Conservation (phyloP, 2,797 vertebrate species). For the Sciurus carolinensis region DNA sequence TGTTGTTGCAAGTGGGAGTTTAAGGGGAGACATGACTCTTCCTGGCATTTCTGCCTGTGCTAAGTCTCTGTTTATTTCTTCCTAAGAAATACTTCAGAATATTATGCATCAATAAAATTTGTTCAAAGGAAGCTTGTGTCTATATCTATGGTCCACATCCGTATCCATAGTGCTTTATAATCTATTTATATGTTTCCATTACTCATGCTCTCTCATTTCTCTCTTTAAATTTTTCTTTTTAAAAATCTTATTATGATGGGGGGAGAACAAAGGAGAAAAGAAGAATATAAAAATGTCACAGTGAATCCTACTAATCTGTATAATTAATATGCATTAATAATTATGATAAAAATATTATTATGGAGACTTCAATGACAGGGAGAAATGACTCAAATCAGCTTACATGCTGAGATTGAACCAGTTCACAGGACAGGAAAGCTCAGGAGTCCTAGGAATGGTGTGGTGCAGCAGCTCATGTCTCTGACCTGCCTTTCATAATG, state of each 20-base stretch:
- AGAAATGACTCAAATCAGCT: not conserved
- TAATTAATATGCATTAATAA: not conserved
- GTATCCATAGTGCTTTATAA: not conserved
- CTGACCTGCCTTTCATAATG: not conserved
- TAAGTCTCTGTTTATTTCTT: not conserved
- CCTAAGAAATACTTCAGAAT: not conserved
- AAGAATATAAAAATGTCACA: not conserved
- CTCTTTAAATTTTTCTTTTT: constrained; percentile 39
- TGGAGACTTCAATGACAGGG: not conserved
- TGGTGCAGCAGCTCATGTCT: not conserved
- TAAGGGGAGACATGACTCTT: not conserved
- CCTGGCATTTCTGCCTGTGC: not conserved
- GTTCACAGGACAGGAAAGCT: not conserved
- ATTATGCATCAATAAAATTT: not conserved
- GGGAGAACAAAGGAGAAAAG: not conserved
- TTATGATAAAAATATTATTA: not conserved
- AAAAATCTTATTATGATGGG: not conserved
- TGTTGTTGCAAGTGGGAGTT: not conserved
- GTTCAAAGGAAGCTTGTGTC: not conserved
- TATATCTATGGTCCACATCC: not conserved
- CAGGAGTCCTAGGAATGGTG: not conserved
- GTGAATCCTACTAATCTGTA: not conserved
- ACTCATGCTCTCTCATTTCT: not conserved
- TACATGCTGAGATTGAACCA: not conserved
- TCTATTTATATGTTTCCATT: not conserved